These are phyloP conservation scores for Notolepis coatsorum DNA, from an alignment of 2,797 vertebrate species.

Conservation along the genomic window DNA sequence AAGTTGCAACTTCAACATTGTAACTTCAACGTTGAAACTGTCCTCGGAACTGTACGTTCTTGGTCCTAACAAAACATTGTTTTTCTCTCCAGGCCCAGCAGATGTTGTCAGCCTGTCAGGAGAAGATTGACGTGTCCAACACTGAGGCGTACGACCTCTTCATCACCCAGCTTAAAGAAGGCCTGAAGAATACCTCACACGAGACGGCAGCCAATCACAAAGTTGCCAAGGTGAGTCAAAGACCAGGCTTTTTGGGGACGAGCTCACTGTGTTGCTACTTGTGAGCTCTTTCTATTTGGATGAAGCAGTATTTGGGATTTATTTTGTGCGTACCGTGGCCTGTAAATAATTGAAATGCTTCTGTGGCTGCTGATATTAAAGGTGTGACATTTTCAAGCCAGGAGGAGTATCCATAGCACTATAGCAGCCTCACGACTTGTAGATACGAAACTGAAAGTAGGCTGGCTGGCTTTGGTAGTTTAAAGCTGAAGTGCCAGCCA, in stretches of 20 bases:
- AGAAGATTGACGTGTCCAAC: conserved; percentile 96
- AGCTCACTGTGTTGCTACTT: not conserved
- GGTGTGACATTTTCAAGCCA: too few relatives aligned
- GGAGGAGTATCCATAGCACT: too few relatives aligned
- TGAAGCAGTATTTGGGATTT: not conserved
- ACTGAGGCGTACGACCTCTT: conserved; percentile 97
- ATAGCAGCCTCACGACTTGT: not conserved
- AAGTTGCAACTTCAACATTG: too few relatives aligned
- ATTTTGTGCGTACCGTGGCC: not conserved
- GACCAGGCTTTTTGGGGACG: not conserved
- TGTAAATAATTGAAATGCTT: too few relatives aligned
- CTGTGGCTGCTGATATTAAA: too few relatives aligned
- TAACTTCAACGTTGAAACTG: too few relatives aligned
- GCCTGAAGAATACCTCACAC: conserved; percentile 98
- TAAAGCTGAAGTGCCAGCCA: not conserved
- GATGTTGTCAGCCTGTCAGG: conserved; percentile 93
- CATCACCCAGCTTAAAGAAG: conserved; percentile 97
- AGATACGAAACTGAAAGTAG: not conserved
- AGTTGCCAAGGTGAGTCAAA: conserved; percentile 95
- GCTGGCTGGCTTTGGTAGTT: not conserved
- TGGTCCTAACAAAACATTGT: too few relatives aligned
- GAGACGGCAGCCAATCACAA: conserved; percentile 99
- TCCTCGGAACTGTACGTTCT: too few relatives aligned
- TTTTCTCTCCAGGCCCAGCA: conserved; percentile 91
- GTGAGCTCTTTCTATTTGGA: too few relatives aligned